These are phyloP conservation scores for Heterodera schachtii DNA, from an alignment of 1,140 invertebrate species.

Conservation along the genomic window DNA sequence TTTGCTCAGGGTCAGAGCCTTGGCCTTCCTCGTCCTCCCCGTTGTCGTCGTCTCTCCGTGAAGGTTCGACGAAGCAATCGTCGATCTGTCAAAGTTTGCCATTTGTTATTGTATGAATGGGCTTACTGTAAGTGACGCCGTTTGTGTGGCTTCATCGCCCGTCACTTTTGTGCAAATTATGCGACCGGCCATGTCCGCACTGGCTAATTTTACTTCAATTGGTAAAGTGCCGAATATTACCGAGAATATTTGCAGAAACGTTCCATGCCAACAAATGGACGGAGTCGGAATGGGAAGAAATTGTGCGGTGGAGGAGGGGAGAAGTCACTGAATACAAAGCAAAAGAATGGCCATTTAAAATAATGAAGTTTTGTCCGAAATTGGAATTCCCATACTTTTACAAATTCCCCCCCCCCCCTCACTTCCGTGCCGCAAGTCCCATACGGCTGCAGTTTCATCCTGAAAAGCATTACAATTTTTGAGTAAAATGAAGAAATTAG, in stretches of 20 bases:
- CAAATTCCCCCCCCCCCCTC: too few species aligned
- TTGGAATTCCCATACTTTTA: too few species aligned
- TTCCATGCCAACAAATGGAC: constrained; percentile 35
- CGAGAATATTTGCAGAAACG: constrained; percentile 15
- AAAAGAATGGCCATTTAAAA: constrained; percentile 15
- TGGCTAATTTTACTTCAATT: constrained; percentile 18
- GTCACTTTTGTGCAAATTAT: constrained; percentile 21
- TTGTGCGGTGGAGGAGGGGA: background rate
- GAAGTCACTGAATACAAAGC: constrained; percentile 5
- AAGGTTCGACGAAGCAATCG: constrained; percentile 18
- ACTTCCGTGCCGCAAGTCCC: constrained; percentile 29
- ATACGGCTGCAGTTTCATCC: constrained; percentile 42
- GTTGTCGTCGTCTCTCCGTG: background rate
- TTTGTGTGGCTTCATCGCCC: background rate
- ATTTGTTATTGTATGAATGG: too few species aligned
- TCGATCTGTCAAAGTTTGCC: constrained; percentile 20
- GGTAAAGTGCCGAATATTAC: background rate
- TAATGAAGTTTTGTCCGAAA: too few species aligned
- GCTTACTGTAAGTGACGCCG: background rate
- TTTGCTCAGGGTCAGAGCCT: constrained; percentile 11
- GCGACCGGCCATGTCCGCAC: constrained; percentile 40
- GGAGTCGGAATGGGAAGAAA: constrained; percentile 28
- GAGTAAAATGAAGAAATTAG: background rate
- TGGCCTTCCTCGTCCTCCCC: background rate
- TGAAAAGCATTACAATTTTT: background rate